A percentile compares a stretch with the other conserved stretches of the same genome.
phyloP scores from a whole-genome alignment of 2,113 vertebrate species.

The Gyps fulvus region DNA sequence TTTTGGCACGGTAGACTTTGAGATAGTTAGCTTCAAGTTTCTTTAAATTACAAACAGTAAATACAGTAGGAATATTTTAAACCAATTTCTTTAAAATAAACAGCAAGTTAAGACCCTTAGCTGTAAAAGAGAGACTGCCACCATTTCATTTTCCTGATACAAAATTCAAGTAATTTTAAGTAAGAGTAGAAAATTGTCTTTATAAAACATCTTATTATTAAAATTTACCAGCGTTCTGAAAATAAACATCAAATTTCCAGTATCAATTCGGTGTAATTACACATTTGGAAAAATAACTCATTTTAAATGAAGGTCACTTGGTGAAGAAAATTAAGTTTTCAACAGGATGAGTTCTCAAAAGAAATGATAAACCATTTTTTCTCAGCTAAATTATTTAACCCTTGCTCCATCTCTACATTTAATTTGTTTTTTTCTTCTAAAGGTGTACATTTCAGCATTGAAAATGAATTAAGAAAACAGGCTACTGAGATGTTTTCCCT shows the following conservation, averaged over 20 bases:
- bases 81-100: constrained; percentile 59
- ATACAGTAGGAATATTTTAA: constrained; percentile 69
- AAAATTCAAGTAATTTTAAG: constrained; percentile 81
- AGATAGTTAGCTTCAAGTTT: constrained; percentile 74
- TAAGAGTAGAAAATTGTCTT: constrained; percentile 46
- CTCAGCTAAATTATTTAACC: neutral
- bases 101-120: constrained; percentile 48
- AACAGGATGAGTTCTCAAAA: neutral
- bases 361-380: neutral
- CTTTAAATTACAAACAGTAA: constrained; percentile 80
- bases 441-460: neutral
- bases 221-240: constrained; percentile 32
- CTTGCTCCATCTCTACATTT: neutral
- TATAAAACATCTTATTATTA: constrained; percentile 45
- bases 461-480: neutral
- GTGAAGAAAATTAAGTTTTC: constrained; percentile 30
- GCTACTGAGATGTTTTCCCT: neutral
- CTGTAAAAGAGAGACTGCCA: constrained; percentile 42
- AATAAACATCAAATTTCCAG: constrained; percentile 37
- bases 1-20: constrained; percentile 63
- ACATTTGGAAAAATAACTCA: constrained; percentile 47
- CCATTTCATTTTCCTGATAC: constrained; percentile 67
- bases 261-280: neutral
- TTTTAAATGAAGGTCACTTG: constrained; percentile 63
- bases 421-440: neutral